These are phyloP conservation scores for Urocitellus parryii DNA, from an alignment of 2,113 vertebrate species.

Conservation along the genomic window DNA sequence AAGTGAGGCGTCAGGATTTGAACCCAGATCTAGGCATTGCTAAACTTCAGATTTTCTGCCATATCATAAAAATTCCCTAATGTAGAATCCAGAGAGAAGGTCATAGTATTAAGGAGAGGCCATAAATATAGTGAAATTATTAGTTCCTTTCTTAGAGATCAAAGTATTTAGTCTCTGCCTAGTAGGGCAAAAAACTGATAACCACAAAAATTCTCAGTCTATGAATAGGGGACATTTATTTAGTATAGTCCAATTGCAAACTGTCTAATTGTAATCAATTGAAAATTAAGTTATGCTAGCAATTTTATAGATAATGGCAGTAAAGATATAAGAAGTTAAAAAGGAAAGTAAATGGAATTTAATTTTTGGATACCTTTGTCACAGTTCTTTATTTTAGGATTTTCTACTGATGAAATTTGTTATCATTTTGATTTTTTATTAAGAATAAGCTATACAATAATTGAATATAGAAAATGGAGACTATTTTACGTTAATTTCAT, in stretches of 20 bases:
- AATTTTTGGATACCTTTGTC: neutral
- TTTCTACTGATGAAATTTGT: conserved; percentile 23
- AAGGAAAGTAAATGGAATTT: neutral
- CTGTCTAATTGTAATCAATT: neutral
- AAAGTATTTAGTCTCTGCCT: neutral
- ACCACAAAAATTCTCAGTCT: neutral
- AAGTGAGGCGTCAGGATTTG: neutral
- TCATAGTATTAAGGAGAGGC: neutral
- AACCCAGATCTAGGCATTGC: neutral
- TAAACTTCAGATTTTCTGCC: neutral
- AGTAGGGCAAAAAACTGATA: neutral
- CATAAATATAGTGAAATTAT: neutral
- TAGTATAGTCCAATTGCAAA: neutral
- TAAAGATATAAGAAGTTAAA: neutral
- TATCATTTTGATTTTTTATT: conserved; percentile 55
- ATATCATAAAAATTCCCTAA: neutral
- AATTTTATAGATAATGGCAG: conserved; percentile 40
- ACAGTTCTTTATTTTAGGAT: conserved; percentile 3
- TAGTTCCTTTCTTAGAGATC: neutral
- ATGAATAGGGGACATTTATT: neutral
- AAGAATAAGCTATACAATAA: conserved; percentile 20
- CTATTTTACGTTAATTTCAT: neutral
- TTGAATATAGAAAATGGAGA: conserved; percentile 26
- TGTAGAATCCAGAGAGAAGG: neutral
- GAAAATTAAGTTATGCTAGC: neutral